These are phyloP conservation scores for Xiphias gladius DNA, from an alignment of 2,113 vertebrate species.

Conservation along the genomic window DNA sequence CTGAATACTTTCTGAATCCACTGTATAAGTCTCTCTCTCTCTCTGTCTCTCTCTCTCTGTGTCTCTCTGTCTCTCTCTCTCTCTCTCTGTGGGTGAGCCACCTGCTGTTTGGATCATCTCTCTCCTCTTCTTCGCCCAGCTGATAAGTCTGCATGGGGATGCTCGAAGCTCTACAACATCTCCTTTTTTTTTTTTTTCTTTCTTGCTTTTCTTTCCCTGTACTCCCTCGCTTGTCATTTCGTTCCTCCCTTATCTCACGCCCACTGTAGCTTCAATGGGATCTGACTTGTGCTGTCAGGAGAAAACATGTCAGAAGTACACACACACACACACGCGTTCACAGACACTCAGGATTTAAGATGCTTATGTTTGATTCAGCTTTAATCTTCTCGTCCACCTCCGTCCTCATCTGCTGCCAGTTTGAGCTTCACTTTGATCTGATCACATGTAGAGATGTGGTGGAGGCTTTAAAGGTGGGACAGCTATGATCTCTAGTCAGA, in stretches of 20 bases:
- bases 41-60: constrained; percentile 18
- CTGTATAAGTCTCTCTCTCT: constrained; percentile 14
- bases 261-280: constrained; percentile 37
- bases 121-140: constrained; percentile 46
- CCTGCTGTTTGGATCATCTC: constrained; percentile 72
- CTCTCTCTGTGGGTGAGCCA: constrained; percentile 63
- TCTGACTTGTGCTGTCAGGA: constrained; percentile 35
- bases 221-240: constrained; percentile 33
- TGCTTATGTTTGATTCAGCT: constrained; percentile 65
- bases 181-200: background rate
- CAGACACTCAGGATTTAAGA: constrained; percentile 50
- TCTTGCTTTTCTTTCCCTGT: constrained; percentile 3
- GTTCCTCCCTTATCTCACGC: constrained; percentile 42
- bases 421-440: constrained; percentile 61
- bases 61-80: constrained; percentile 3
- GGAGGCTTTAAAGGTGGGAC: constrained; percentile 45
- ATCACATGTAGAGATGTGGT: constrained; percentile 46
- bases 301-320: constrained; percentile 33
- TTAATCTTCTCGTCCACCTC: constrained; percentile 68
- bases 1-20: too few species aligned
- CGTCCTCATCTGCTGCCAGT: constrained; percentile 63
- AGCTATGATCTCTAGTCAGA: constrained; percentile 30
- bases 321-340: constrained; percentile 4
- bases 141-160: constrained; percentile 54
- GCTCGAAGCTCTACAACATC: constrained; percentile 31